Base-by-base conservation (phyloP, 2,888 invertebrate species). In the Ptychoptera contaminata region DNA sequence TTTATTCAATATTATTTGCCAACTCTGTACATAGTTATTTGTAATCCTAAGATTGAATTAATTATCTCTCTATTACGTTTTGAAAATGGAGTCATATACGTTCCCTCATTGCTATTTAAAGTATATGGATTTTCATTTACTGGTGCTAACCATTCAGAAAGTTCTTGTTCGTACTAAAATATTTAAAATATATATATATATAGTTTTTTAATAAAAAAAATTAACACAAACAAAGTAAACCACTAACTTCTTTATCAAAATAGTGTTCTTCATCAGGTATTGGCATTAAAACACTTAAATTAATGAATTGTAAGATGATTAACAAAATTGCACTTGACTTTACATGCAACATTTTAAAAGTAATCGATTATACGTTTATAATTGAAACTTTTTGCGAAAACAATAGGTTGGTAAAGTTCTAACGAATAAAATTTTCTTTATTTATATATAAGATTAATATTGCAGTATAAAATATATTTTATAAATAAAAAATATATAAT, bases 21-120 rank as follows among this genome's bases (percentile, higher is more conserved):
- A 37, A 79, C 82, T 46, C 79, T 78, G 54, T 78, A 76, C 73
- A 83, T 74, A 48, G 74, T 77, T 56, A 80, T 80, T 9, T 84
- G 84, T 41, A 84, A 61, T n/a, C 78, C 76, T 35, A 84, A 64
- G n/a, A 85, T 67, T 0, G 82, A 78, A 58, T 79, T 82, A 52
- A 80, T 82, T 8, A 79, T 63, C 55, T 82, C 82, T 0, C 79
- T 79, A 55, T 81, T 81, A 6, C 81, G 68, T 55, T 81, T 81
- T 49, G 70, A 69, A 54, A 61, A 52, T 16, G 55, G 53, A 32
- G 42, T 47, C 11, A 58, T 40, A 31, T 43, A 42, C 37, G 41
- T 47, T 8, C 54, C 50, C 16, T 31, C 39, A 10, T 23, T 42
- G 47, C 59, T 62, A 14, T 47, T 52, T 42, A 49, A 32, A 40